Percentiles rank a stretch among this genome's conserved stretches.
phyloP scores from a whole-genome alignment of 2,113 vertebrate species.

The Aldabrachelys gigantea region DNA sequence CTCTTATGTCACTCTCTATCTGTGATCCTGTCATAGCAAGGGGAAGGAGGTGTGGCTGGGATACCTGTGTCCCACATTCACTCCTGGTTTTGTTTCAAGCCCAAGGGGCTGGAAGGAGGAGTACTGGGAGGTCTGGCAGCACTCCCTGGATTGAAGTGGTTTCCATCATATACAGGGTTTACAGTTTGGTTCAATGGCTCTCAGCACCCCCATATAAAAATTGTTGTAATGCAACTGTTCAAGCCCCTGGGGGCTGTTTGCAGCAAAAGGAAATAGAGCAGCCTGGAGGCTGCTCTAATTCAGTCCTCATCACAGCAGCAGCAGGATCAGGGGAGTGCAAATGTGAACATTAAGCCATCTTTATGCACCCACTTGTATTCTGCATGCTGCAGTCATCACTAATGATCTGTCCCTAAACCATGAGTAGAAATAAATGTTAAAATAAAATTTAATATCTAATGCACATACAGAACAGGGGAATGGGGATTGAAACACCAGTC shows the following conservation, averaged over 20 bases:
- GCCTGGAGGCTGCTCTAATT: neutral
- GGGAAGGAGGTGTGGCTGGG: neutral
- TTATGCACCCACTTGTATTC: accelerated
- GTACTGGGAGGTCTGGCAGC: neutral
- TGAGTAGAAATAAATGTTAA: neutral
- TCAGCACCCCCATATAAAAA: neutral
- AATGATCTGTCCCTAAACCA: accelerated
- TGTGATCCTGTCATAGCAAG: neutral
- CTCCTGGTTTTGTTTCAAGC: neutral
- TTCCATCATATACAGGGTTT: neutral
- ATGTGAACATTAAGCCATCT: neutral
- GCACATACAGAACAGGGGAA: neutral
- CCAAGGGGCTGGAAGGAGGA: neutral
- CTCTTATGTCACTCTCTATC: neutral
- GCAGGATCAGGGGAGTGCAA: accelerated
- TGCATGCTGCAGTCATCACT: neutral
- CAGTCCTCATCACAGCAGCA: accelerated
- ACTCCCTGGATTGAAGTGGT: neutral
- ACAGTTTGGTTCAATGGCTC: neutral
- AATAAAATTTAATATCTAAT: accelerated
- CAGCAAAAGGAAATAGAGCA: neutral
- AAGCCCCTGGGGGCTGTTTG: neutral
- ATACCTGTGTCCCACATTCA: neutral
- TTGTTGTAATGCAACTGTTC: neutral
- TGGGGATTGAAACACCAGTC: neutral